Conservation (phyloP, 2,797 vertebrate genomes). For the Pteronotus mesoamericanus region DNA sequence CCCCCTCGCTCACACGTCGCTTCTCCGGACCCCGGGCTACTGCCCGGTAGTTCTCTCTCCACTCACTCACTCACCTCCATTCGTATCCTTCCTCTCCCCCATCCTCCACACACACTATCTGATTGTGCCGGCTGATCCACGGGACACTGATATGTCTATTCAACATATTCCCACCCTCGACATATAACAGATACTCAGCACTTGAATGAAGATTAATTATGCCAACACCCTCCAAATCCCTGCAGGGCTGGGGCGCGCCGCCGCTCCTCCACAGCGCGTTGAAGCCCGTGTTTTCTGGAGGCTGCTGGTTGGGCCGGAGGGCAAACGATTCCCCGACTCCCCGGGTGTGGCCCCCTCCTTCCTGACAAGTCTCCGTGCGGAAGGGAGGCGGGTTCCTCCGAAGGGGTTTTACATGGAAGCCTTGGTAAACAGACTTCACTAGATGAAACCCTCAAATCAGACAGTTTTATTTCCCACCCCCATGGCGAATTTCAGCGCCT, state of each 20-base stretch:
- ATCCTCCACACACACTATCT: background rate
- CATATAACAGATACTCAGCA: background rate
- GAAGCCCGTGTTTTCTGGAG: background rate
- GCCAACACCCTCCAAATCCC: background rate
- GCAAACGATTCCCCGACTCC: background rate
- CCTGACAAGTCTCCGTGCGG: background rate
- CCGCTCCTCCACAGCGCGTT: background rate
- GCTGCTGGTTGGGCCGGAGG: background rate
- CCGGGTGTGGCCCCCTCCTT: background rate
- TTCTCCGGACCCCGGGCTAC: background rate
- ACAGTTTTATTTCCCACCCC: background rate
- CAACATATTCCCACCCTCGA: background rate
- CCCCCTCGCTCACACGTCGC: background rate
- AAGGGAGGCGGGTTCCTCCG: background rate
- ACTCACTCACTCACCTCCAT: background rate
- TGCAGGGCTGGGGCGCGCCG: background rate
- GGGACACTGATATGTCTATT: background rate
- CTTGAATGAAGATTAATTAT: background rate
- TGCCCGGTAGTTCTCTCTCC: background rate
- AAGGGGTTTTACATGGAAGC: background rate
- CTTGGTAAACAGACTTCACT: background rate
- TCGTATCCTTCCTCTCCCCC: background rate
- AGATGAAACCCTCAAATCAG: background rate
- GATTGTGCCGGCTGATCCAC: background rate
- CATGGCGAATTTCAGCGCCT: background rate